Percentiles rank a stretch among this genome's conserved stretches.
Conservation (phyloP, 2,113 vertebrate genomes). For the Rhinolophus sinicus region DNA sequence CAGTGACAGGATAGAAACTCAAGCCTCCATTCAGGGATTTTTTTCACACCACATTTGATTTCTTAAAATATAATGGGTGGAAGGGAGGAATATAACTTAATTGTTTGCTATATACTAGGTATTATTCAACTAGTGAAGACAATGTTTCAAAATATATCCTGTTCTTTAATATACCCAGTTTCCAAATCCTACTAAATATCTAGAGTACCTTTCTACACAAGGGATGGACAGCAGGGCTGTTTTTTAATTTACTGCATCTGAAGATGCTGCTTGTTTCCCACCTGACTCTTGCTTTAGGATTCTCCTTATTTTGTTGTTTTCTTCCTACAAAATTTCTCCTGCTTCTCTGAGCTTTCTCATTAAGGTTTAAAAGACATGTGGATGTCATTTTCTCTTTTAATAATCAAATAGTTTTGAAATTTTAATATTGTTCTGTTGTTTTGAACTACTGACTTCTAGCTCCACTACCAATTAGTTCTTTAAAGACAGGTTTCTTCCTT, state of each 20-base stretch:
- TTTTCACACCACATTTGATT: not conserved
- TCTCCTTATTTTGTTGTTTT: conserved; percentile 11
- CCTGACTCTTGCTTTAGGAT: not conserved
- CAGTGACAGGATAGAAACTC: not conserved
- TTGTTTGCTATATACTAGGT: not conserved
- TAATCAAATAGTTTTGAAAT: not conserved
- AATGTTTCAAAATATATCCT: not conserved
- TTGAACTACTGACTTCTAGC: conserved; percentile 1
- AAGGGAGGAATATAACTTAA: not conserved
- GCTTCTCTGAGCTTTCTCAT: conserved; percentile 5
- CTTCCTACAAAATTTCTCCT: not conserved
- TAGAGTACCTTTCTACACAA: not conserved
- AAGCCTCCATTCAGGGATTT: not conserved
- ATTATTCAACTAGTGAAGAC: not conserved
- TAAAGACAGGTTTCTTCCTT: not conserved
- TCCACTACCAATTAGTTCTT: conserved; percentile 22
- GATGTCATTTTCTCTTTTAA: not conserved
- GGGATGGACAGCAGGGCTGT: not conserved
- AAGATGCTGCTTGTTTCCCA: not conserved
- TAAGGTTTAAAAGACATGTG: not conserved
- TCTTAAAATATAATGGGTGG: conserved; percentile 7
- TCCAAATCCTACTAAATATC: not conserved
- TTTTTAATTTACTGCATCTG: not conserved
- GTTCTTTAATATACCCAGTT: not conserved
- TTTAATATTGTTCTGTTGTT: conserved; percentile 14